Conservation (phyloP, 2,797 vertebrate genomes). For the Paguma larvata region DNA sequence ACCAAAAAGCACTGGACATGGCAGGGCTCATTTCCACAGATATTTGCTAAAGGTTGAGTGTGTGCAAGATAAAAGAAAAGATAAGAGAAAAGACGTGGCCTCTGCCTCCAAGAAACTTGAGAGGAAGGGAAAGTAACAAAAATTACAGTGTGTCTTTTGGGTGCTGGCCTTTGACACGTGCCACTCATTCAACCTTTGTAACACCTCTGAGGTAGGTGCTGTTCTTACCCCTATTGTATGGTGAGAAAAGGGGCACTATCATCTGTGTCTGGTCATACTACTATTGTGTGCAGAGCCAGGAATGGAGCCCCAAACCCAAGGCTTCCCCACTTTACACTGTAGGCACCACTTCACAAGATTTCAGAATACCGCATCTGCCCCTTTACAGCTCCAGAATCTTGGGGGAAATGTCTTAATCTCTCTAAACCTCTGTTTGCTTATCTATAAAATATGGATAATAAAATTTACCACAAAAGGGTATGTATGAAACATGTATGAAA, state of each 20-base stretch:
- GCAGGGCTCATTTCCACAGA: not conserved
- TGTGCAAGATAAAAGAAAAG: not conserved
- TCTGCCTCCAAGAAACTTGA: not conserved
- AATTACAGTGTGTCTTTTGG: slow-evolving; percentile 5
- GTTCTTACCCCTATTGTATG: not conserved
- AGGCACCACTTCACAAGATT: not conserved
- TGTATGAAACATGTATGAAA: not conserved
- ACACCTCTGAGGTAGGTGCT: not conserved
- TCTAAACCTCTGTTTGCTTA: not conserved
- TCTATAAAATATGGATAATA: not conserved
- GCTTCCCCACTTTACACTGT: not conserved
- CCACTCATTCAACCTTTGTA: not conserved
- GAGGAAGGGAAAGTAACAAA: slow-evolving; percentile 11
- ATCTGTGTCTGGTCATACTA: not conserved
- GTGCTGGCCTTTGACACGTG: not conserved
- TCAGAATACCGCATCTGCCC: not conserved
- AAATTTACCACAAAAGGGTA: not conserved
- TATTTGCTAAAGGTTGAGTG: not conserved
- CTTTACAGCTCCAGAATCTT: not conserved
- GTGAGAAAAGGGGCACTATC: not conserved
- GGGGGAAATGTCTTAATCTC: not conserved
- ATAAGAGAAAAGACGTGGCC: not conserved
- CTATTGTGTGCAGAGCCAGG: not conserved
- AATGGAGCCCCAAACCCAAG: not conserved
- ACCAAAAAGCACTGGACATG: not conserved